Evolutionary conservation across 37 sponge, comb jelly and placozoan genomes (phyloP), one percentile per base, ranked within the genome.

Genomic region (Halichondria panicea): DNA sequence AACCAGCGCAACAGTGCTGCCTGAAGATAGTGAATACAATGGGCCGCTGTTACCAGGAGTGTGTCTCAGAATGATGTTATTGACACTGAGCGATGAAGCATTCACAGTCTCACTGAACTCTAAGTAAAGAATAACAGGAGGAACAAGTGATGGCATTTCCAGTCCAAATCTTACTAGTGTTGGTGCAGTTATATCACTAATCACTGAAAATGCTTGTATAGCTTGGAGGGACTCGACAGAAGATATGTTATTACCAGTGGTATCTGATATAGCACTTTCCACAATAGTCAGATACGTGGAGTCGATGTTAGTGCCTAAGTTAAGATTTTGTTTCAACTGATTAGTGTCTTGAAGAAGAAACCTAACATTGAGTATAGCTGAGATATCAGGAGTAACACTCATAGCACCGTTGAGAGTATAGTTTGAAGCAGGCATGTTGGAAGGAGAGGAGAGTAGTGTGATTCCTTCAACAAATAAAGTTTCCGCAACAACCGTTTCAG

Each of bases 21-120:
- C 58, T 34, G 72, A 53, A 18, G 57, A 71, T 27, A 86, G 61
- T 32, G 46, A 33, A 32, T 63, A 73, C 6, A 33, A 45, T 31
- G 65, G 43, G 9, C 70, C 75, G 21, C 22, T 25, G 9, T 40
- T 33, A 63, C 63, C 71, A 63, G 69, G 59, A 0, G 39, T 19
- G 1, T 68, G 66, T 31, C 71, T 72, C 13, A 93, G 72, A 27
- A 83, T 82, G 12, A 89, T 81, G 0, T 48, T 55, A 25, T 46
- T 55, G 1, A 82, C 52, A 1, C 30, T 38, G 15, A 93, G 36
- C 25, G 90, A 82, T 4, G 72, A 63, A n/a, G 71, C 80, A 81
- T 83, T 89, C 13, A 93, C 87, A 53, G 94, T 93, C 55, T 93
- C 94, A 66, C 87, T 83, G 72, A 93, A 93, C 27, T 65, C 61